Conservation (phyloP, 2,888 invertebrate species). For the Chloroclysta siterata region DNA sequence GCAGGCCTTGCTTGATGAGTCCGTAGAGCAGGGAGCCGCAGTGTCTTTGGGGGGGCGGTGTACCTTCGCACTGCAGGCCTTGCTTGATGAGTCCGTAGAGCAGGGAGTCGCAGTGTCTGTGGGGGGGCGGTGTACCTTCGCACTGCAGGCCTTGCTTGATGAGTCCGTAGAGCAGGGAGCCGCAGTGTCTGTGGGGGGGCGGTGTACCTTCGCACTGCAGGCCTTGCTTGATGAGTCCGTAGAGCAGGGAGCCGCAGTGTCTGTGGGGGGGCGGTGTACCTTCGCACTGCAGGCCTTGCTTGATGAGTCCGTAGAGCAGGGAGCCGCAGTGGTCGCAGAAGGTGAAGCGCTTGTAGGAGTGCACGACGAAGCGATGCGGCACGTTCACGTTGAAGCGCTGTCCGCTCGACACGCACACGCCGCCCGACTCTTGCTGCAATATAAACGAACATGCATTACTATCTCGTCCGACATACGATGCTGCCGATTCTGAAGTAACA, state of each 20-base stretch:
- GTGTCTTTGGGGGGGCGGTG: no score
- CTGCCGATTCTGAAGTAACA: not conserved
- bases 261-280: slow-evolving; percentile 77
- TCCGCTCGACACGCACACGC: slow-evolving; percentile 85
- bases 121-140: slow-evolving; percentile 86
- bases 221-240: slow-evolving; percentile 98
- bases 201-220: slow-evolving; percentile 86
- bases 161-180: slow-evolving; percentile 97
- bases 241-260: slow-evolving; percentile 97
- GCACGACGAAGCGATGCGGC: slow-evolving; percentile 97
- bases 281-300: slow-evolving; percentile 98
- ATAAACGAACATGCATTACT: no score
- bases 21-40: no score
- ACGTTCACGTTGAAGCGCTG: slow-evolving; percentile 99
- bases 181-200: slow-evolving; percentile 87
- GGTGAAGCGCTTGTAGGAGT: slow-evolving; percentile 98
- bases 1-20: no score
- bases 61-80: no score
- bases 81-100: no score
- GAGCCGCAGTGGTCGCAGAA: slow-evolving; percentile 99
- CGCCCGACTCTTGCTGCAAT: slow-evolving; percentile 57
- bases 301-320: slow-evolving; percentile 97
- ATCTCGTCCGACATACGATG: no score
- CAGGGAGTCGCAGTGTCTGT: not conserved
- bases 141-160: slow-evolving; percentile 98